These are phyloP conservation scores for Meteorus cinctellus DNA, from an alignment of 2,888 invertebrate species.

Conservation along the genomic window DNA sequence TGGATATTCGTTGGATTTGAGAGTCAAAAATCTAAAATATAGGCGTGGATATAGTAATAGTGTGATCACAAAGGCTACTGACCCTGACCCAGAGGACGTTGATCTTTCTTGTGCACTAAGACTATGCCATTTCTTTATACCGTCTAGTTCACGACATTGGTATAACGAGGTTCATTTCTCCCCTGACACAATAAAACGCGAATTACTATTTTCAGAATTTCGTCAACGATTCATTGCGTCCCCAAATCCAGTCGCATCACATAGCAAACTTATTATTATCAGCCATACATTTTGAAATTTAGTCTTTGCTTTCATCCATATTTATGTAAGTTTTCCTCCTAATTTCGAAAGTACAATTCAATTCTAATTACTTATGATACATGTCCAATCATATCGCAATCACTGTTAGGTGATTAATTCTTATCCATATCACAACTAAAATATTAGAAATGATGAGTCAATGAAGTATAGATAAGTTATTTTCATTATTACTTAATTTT, in stretches of 20 bases:
- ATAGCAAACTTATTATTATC: background rate
- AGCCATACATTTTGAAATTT: too few relatives aligned
- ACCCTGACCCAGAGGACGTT: conserved; percentile 72
- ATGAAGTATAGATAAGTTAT: too few relatives aligned
- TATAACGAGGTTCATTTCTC: conserved; percentile 22
- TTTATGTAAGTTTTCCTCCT: too few relatives aligned
- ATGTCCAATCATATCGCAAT: too few relatives aligned
- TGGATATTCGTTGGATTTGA: background rate
- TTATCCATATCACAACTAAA: too few relatives aligned
- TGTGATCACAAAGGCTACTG: conserved; percentile 69
- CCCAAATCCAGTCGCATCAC: background rate
- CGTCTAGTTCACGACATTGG: conserved; percentile 46
- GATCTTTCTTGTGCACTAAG: conserved; percentile 68
- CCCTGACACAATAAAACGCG: background rate
- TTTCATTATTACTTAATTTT: too few relatives aligned
- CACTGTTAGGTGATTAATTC: too few relatives aligned
- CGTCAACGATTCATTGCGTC: background rate
- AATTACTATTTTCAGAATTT: conserved; percentile 4
- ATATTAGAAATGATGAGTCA: too few relatives aligned
- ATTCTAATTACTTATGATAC: too few relatives aligned
- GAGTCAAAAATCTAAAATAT: conserved; percentile 11
- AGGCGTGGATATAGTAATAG: conserved; percentile 27
- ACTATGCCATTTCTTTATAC: conserved; percentile 57
- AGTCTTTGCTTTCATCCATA: too few relatives aligned
- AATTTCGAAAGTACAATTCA: too few relatives aligned